A percentile compares a stretch with the other conserved stretches of the same genome.
These are phyloP conservation scores for Larimichthys polyactis DNA, from an alignment of 2,113 vertebrate genomes.

Conservation along the genomic window DNA sequence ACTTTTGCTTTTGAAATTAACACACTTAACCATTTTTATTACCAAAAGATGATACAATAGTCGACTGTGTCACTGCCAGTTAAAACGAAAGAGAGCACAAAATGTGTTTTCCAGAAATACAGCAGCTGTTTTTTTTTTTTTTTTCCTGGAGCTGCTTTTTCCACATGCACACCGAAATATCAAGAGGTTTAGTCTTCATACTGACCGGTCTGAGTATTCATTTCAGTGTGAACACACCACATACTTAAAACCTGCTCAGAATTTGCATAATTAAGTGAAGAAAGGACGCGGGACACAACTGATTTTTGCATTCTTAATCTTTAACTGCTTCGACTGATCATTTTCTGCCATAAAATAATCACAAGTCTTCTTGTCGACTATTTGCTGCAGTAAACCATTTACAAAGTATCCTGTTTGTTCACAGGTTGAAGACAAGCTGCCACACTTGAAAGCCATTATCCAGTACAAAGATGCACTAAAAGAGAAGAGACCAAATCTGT, in stretches of 20 bases:
- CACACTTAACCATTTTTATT: no score
- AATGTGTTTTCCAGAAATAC: no score
- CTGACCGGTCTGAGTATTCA: no score
- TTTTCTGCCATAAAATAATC: not conserved
- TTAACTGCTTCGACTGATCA: not conserved
- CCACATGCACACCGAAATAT: no score
- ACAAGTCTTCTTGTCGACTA: not conserved
- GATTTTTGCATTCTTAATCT: not conserved
- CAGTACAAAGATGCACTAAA: slow-evolving; percentile 88
- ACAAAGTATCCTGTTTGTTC: slow-evolving; percentile 9
- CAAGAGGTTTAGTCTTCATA: no score
- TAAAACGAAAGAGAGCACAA: no score
- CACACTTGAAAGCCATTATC: slow-evolving; percentile 91
- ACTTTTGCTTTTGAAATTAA: no score
- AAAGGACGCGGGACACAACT: not conserved
- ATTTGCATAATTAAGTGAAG: not conserved
- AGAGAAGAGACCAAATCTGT: slow-evolving; percentile 87
- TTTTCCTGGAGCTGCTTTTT: no score
- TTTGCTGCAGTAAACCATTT: not conserved
- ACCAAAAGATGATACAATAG: no score
- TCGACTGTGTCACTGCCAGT: no score
- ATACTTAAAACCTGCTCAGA: not conserved
- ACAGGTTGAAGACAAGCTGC: slow-evolving; percentile 86
- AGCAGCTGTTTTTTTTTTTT: no score
- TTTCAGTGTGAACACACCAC: not conserved